These are phyloP conservation scores for Gallirallus australis DNA, from an alignment of 2,797 vertebrate species.

Conservation along the genomic window DNA sequence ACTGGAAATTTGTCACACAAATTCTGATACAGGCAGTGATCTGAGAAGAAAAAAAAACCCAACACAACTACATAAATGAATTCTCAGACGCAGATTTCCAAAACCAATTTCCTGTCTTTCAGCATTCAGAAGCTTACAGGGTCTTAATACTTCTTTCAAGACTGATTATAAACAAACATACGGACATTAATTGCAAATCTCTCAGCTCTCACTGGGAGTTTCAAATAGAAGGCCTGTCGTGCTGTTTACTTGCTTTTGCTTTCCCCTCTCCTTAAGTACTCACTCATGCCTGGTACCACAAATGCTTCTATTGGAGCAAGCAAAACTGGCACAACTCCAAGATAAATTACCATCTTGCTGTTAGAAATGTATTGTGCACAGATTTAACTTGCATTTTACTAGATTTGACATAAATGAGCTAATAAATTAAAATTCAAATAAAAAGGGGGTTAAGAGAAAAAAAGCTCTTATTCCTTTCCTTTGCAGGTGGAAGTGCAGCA, in stretches of 20 bases:
- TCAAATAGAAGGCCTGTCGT: neutral
- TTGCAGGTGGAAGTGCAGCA: neutral
- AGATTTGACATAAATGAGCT: neutral
- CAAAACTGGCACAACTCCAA: neutral
- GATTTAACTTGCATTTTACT: neutral
- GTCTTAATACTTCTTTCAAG: constrained; percentile 43
- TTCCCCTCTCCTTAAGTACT: neutral
- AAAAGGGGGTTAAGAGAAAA: neutral
- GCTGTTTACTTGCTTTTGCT: constrained; percentile 33
- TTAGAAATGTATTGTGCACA: neutral
- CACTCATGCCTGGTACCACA: constrained; percentile 1
- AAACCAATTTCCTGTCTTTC: neutral
- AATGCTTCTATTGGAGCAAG: neutral
- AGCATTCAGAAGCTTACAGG: neutral
- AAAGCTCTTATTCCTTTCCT: neutral
- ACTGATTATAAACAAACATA: constrained; percentile 51
- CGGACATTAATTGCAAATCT: constrained; percentile 37
- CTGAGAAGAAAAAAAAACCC: neutral
- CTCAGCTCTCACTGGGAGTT: neutral
- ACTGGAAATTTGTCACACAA: neutral
- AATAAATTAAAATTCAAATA: constrained; percentile 10
- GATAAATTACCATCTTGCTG: neutral
- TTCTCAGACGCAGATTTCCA: neutral
- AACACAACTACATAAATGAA: neutral
- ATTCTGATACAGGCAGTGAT: neutral